Percentiles rank a stretch among this genome's conserved stretches.
phyloP scores from a whole-genome alignment of 1,140 invertebrate genomes.

The Campoletis sonorensis region DNA sequence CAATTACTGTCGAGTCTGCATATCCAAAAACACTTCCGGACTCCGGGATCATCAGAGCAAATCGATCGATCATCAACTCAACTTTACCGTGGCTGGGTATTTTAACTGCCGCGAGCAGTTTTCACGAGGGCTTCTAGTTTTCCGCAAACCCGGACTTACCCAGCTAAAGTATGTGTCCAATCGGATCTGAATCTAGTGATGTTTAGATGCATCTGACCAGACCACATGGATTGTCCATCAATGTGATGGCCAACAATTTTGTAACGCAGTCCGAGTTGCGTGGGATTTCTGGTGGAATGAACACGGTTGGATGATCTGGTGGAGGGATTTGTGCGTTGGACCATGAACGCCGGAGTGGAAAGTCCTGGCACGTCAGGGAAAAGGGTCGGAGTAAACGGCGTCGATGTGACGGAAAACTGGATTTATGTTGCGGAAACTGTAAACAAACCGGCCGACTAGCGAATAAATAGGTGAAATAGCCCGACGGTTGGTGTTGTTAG shows the following conservation, averaged over 20 bases:
- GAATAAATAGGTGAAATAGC: slow-evolving; percentile 56
- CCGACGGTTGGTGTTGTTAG: slow-evolving; percentile 42
- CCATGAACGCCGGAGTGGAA: slow-evolving; percentile 26
- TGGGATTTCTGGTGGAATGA: slow-evolving; percentile 3
- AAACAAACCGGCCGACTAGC: slow-evolving; percentile 60
- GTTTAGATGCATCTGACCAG: neutral
- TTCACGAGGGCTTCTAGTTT: too few relatives aligned
- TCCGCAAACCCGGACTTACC: too few relatives aligned
- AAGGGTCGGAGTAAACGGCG: slow-evolving; percentile 59
- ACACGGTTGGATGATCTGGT: neutral
- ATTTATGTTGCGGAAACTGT: slow-evolving; percentile 65
- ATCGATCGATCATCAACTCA: too few relatives aligned
- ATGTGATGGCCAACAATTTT: neutral
- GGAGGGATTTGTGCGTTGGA: slow-evolving; percentile 6
- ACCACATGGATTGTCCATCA: neutral
- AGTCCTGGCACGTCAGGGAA: slow-evolving; percentile 29
- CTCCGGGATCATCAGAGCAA: too few relatives aligned
- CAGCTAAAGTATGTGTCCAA: too few relatives aligned
- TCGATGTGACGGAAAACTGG: slow-evolving; percentile 63
- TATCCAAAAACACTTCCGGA: too few relatives aligned
- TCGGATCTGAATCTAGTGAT: neutral
- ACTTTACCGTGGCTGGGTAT: too few relatives aligned
- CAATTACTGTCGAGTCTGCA: too few relatives aligned
- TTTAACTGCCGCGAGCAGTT: too few relatives aligned
- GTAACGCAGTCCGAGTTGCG: neutral